Conservation (phyloP, 2,888 invertebrate genomes). For the Oscheius sp. region DNA sequence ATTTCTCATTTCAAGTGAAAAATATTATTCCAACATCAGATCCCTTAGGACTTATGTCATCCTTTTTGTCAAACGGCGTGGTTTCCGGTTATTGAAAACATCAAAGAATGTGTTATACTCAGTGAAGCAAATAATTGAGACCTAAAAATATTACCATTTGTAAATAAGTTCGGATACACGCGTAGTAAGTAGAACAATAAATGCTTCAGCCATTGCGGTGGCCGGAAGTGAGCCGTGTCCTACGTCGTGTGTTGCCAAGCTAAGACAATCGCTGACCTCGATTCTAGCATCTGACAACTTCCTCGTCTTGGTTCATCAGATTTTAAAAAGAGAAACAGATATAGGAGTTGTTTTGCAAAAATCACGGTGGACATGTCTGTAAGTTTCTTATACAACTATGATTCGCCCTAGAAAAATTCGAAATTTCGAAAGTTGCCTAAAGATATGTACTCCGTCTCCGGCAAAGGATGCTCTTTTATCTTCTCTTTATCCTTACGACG, state of each 20-base stretch:
- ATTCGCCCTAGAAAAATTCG: not conserved
- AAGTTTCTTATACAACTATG: not conserved
- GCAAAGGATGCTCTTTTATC: not conserved
- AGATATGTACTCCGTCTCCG: not conserved
- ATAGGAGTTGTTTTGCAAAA: constrained; percentile 4
- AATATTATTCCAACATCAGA: not conserved
- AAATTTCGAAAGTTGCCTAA: not conserved
- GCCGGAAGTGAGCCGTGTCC: constrained; percentile 18
- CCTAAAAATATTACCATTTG: not conserved
- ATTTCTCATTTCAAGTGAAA: not conserved
- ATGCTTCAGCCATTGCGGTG: constrained; percentile 2
- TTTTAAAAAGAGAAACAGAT: not conserved
- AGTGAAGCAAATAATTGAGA: not conserved
- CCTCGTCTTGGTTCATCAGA: not conserved
- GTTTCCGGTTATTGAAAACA: not conserved
- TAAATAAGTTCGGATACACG: too few relatives aligned
- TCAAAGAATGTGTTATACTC: not conserved
- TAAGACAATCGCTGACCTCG: not conserved
- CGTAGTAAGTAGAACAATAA: not conserved
- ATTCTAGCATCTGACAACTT: not conserved
- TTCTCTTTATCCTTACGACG: not conserved
- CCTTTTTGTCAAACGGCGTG: not conserved
- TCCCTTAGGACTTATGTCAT: not conserved
- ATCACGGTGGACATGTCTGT: constrained; percentile 11
- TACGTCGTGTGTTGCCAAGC: not conserved